A percentile compares a stretch with the other conserved stretches of the same genome.
Conservation (phyloP, 2,797 vertebrate species). For the Megaceryle alcyon region DNA sequence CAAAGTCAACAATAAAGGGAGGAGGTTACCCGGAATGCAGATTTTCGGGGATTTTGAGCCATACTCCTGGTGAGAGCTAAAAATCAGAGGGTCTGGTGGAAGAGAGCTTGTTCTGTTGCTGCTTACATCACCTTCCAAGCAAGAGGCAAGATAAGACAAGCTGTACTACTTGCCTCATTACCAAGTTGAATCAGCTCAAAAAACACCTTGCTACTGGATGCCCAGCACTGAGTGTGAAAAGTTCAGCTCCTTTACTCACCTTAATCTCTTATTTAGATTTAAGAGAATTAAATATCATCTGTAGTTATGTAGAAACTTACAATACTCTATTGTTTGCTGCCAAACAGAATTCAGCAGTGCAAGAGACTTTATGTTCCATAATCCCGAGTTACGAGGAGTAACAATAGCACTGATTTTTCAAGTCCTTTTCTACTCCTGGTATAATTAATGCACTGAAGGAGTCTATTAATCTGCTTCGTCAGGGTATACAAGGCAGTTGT, state of each 20-base stretch:
- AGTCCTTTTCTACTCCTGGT: neutral
- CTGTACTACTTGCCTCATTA: neutral
- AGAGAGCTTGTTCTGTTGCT: neutral
- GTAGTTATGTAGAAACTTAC: neutral
- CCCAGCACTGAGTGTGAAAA: neutral
- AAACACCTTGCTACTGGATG: neutral
- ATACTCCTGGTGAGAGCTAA: neutral
- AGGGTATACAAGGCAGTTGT: neutral
- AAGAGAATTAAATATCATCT: neutral
- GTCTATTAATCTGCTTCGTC: neutral
- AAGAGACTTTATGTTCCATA: neutral
- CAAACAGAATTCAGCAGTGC: neutral
- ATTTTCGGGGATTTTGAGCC: neutral
- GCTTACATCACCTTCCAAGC: neutral
- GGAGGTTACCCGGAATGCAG: neutral
- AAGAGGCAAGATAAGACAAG: constrained; percentile 9
- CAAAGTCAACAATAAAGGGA: neutral
- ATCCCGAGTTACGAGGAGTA: neutral
- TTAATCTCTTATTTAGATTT: neutral
- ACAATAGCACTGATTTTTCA: neutral
- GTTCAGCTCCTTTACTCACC: neutral
- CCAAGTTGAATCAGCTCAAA: neutral
- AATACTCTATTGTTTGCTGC: neutral
- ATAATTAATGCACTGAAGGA: neutral
- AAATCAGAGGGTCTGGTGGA: neutral